Conservation (phyloP, 2,888 invertebrate genomes). For the Polydrusus pterygomalis region DNA sequence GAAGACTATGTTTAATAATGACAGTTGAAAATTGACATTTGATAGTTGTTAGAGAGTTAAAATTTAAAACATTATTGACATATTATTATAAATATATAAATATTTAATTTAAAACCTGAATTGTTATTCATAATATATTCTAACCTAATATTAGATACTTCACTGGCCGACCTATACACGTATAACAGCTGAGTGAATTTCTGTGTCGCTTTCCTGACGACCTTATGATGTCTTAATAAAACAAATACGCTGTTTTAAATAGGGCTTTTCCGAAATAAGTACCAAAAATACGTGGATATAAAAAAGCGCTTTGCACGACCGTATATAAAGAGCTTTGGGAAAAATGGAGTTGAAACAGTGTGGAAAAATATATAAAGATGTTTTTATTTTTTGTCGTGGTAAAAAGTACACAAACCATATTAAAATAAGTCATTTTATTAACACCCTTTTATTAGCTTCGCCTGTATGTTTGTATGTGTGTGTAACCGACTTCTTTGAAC, state of each 20-base stretch:
- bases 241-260: slow-evolving; percentile 23
- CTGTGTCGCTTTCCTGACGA: slow-evolving; percentile 38
- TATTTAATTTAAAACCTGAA: no score
- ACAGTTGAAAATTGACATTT: no score
- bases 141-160: background rate
- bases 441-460: no score
- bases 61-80: no score
- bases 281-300: slow-evolving; percentile 25
- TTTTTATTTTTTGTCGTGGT: background rate
- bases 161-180: slow-evolving; percentile 5
- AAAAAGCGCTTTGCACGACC: background rate
- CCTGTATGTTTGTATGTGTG: no score
- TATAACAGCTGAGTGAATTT: slow-evolving; percentile 38
- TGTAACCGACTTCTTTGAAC: no score
- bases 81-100: no score
- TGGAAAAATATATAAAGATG: background rate
- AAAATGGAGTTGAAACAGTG: background rate
- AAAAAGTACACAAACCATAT: no score
- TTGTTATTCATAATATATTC: no score
- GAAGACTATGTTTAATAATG: no score
- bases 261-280: slow-evolving; percentile 17
- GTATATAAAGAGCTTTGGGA: background rate
- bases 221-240: slow-evolving; percentile 41
- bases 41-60: no score
- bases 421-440: no score